phyloP scores from a whole-genome alignment of 1,140 invertebrate genomes.

The Drosophila oshimai region DNA sequence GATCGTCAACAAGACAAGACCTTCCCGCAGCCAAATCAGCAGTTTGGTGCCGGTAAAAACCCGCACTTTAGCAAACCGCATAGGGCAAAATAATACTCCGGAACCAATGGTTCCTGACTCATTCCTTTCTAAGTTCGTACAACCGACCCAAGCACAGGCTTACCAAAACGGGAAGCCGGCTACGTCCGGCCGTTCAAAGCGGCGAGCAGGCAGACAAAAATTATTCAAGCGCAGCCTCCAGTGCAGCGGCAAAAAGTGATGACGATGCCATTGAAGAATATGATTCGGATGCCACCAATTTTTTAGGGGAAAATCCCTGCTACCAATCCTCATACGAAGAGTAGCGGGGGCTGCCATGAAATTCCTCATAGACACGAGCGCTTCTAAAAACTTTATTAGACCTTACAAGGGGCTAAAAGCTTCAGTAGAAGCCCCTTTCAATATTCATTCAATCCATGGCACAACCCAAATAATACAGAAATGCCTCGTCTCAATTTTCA shows the following conservation, averaged over 20 bases:
- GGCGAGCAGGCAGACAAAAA: neutral
- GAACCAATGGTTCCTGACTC: slow-evolving; percentile 16
- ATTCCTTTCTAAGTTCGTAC: neutral
- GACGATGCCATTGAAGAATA: neutral
- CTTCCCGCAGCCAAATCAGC: neutral
- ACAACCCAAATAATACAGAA: neutral
- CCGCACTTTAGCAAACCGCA: slow-evolving; percentile 1
- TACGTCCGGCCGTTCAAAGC: neutral
- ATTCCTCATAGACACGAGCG: neutral
- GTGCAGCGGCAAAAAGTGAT: neutral
- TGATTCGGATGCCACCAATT: slow-evolving; percentile 8
- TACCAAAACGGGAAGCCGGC: neutral
- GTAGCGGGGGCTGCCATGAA: neutral
- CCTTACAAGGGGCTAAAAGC: neutral
- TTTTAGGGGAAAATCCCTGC: slow-evolving; percentile 10
- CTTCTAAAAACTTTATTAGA: neutral
- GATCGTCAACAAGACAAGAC: slow-evolving; percentile 4
- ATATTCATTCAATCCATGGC: neutral
- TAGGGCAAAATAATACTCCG: neutral
- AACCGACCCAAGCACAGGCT: neutral
- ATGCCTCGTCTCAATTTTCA: neutral
- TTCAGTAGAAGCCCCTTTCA: neutral
- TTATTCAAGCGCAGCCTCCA: neutral
- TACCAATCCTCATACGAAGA: neutral
- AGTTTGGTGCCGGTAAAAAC: slow-evolving; percentile 6